phyloP scores from a whole-genome alignment of 1,140 invertebrate species.

The Caligus rogercresseyi region DNA sequence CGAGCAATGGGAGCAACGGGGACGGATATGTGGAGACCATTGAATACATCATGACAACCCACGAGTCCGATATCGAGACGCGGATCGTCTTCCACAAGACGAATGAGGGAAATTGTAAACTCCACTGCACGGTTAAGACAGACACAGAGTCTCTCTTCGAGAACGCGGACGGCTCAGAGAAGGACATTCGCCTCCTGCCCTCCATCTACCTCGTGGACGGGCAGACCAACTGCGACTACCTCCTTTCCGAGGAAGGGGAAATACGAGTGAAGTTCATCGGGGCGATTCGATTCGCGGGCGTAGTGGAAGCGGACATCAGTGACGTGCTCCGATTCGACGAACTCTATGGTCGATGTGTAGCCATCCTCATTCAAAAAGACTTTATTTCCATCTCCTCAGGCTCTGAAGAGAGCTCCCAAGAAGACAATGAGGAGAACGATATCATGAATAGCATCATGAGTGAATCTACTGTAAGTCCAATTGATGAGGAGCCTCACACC shows the following conservation, averaged over 20 bases:
- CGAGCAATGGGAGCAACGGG: too few relatives aligned
- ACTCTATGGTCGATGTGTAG: neutral
- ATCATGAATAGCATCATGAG: neutral
- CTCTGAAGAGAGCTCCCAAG: neutral
- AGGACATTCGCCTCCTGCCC: neutral
- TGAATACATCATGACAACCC: neutral
- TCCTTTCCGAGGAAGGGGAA: neutral
- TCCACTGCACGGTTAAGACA: neutral
- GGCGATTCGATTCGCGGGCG: neutral
- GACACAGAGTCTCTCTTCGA: neutral
- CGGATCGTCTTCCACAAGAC: neutral
- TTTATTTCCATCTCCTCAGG: neutral
- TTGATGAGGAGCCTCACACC: neutral
- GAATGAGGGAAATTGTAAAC: neutral
- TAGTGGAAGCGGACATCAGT: neutral
- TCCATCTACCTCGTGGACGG: neutral
- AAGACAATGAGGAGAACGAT: neutral
- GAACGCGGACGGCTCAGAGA: neutral
- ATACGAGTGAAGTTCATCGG: conserved; percentile 5
- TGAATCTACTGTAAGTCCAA: too few relatives aligned
- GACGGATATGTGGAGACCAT: neutral
- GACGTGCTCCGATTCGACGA: neutral
- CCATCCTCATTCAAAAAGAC: neutral
- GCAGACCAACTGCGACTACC: neutral
- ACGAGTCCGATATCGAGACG: neutral